phyloP scores from a whole-genome alignment of 2,113 vertebrate genomes.

The Hippolais icterina region DNA sequence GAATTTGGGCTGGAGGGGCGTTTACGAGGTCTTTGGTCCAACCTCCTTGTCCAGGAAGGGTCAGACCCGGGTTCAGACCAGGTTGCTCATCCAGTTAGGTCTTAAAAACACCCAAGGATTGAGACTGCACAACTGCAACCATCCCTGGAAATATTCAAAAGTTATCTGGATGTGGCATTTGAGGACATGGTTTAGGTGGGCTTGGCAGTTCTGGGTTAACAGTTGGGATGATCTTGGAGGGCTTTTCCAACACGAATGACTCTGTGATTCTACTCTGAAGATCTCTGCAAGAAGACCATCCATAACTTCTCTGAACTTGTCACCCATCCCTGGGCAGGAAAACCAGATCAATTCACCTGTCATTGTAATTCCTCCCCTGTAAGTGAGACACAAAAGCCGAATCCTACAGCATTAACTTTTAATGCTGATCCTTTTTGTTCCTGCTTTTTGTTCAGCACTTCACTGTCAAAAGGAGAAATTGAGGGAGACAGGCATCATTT shows the following conservation, averaged over 20 bases:
- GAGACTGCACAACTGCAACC: neutral
- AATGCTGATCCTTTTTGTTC: neutral
- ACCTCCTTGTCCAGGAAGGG: neutral
- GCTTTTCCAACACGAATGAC: neutral
- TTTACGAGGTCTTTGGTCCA: neutral
- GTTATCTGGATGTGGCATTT: neutral
- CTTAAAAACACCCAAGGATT: neutral
- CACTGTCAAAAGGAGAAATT: neutral
- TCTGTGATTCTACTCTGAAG: neutral
- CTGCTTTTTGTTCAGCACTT: neutral
- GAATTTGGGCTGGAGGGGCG: neutral
- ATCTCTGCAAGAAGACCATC: neutral
- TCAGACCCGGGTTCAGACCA: neutral
- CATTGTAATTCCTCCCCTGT: neutral
- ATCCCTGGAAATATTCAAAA: neutral
- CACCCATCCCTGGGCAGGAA: neutral
- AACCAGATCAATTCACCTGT: constrained; percentile 13
- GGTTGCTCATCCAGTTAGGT: neutral
- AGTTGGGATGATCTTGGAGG: neutral
- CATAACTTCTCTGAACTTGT: neutral
- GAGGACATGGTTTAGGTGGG: neutral
- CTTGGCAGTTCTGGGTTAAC: neutral
- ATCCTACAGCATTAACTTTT: neutral
- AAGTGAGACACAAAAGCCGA: neutral
- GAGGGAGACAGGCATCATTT: constrained; percentile 3